A percentile compares a stretch with the other conserved stretches of the same genome.
These are phyloP conservation scores for Caenorhabditis sp. DNA, from an alignment of 2,888 invertebrate genomes.

Conservation along the genomic window DNA sequence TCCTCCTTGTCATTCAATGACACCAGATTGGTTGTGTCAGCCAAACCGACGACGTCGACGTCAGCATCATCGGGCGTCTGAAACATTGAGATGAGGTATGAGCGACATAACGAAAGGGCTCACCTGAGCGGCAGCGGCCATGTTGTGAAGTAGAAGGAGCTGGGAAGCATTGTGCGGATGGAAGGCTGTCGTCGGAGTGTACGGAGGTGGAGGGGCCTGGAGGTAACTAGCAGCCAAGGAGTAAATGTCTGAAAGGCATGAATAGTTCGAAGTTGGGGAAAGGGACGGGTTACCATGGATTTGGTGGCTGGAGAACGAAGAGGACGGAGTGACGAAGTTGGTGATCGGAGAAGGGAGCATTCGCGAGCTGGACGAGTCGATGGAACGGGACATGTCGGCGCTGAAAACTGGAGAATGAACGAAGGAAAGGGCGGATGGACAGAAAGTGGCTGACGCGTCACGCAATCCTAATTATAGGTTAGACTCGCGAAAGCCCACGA, in stretches of 20 bases:
- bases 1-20: constrained; percentile 55
- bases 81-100: too few relatives aligned
- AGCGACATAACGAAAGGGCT: too few relatives aligned
- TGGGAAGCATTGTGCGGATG: constrained; percentile 43
- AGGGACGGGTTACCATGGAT: constrained; percentile 31
- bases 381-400: constrained; percentile 55
- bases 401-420: constrained; percentile 44
- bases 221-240: constrained; percentile 44
- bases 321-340: constrained; percentile 44
- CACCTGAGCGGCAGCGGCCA: constrained; percentile 29
- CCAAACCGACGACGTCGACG: constrained; percentile 62
- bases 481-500: constrained; percentile 3
- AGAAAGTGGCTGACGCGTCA: constrained; percentile 27
- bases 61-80: constrained; percentile 51
- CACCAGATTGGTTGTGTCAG: constrained; percentile 50
- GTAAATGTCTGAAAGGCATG: constrained; percentile 33
- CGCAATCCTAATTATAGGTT: constrained; percentile 39
- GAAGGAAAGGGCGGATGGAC: too few relatives aligned
- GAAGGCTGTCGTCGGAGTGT: constrained; percentile 31
- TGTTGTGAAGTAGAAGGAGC: constrained; percentile 53
- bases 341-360: constrained; percentile 51
- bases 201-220: constrained; percentile 46
- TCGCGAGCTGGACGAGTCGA: constrained; percentile 54
- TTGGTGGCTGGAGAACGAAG: constrained; percentile 38
- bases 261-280: not conserved